A percentile compares a stretch with the other conserved stretches of the same genome.
Evolutionary conservation across 2,888 invertebrate species (phyloP).

Genomic region (Tetropium fuscum): DNA sequence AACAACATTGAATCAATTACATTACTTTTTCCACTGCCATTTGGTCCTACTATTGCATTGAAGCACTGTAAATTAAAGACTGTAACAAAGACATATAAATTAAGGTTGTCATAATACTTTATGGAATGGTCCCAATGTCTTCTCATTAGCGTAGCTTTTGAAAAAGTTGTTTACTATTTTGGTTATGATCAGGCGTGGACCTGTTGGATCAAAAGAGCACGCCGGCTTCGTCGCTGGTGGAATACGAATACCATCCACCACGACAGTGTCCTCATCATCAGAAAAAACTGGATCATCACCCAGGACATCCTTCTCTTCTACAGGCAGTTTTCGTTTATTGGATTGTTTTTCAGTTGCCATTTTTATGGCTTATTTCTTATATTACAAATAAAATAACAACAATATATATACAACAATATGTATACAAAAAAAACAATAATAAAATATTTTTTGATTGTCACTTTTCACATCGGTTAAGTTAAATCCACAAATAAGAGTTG

Average conservation of each 20-base stretch:
- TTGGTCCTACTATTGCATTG: slow-evolving; percentile 97
- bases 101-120: slow-evolving; percentile 72
- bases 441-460: too few relatives aligned
- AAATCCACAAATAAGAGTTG: too few relatives aligned
- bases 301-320: slow-evolving; percentile 17
- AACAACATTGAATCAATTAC: slow-evolving; percentile 99
- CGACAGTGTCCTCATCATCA: slow-evolving; percentile 78
- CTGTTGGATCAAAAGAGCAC: slow-evolving; percentile 76
- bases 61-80: slow-evolving; percentile 78
- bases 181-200: slow-evolving; percentile 87
- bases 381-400: too few relatives aligned
- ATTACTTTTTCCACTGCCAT: slow-evolving; percentile 99
- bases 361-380: background rate
- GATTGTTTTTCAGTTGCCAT: background rate
- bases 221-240: slow-evolving; percentile 81
- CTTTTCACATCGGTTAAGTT: too few relatives aligned
- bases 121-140: slow-evolving; percentile 93
- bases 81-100: background rate
- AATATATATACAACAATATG: too few relatives aligned
- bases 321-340: slow-evolving; percentile 3
- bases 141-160: slow-evolving; percentile 93
- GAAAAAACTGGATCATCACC: slow-evolving; percentile 47
- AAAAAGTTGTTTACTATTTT: slow-evolving; percentile 94
- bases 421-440: too few relatives aligned
- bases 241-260: slow-evolving; percentile 83